These are phyloP conservation scores for Stenodema calcarata DNA, from an alignment of 2,888 invertebrate species.

Conservation along the genomic window DNA sequence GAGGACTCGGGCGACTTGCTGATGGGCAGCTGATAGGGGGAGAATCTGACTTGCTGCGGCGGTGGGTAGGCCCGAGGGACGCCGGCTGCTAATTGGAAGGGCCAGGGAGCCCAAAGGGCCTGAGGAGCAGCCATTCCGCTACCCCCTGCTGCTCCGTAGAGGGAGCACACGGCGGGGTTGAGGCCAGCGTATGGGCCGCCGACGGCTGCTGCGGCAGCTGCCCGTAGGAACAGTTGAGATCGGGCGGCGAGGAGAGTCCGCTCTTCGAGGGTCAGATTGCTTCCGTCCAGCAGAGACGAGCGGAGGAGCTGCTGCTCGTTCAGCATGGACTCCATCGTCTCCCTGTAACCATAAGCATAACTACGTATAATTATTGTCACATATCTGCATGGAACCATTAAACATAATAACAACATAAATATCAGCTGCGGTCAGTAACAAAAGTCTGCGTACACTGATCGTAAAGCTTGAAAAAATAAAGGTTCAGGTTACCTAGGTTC, in stretches of 20 bases:
- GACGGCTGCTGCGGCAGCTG: slow-evolving; percentile 70
- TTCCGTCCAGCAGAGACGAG: slow-evolving; percentile 68
- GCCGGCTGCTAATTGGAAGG: slow-evolving; percentile 65
- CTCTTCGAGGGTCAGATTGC: slow-evolving; percentile 77
- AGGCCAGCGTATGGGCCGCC: slow-evolving; percentile 59
- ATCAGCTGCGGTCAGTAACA: neutral
- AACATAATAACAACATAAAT: neutral
- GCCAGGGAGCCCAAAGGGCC: slow-evolving; percentile 52
- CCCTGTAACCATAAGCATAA: slow-evolving; percentile 62
- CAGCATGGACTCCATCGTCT: slow-evolving; percentile 80
- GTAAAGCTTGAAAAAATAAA: too few relatives aligned
- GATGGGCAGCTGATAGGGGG: slow-evolving; percentile 51
- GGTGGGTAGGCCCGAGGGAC: slow-evolving; percentile 39
- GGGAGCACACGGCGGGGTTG: slow-evolving; percentile 44
- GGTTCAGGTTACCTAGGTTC: too few relatives aligned
- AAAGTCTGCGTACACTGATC: too few relatives aligned
- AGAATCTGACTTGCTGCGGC: slow-evolving; percentile 43
- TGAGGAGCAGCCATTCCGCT: slow-evolving; percentile 38
- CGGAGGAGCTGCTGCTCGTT: slow-evolving; percentile 79
- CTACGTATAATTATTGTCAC: neutral
- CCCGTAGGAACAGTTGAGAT: slow-evolving; percentile 75
- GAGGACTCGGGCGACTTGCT: slow-evolving; percentile 52
- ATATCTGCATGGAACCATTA: neutral
- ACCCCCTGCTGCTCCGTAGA: slow-evolving; percentile 53
- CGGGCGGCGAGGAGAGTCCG: slow-evolving; percentile 75